These are phyloP conservation scores for Mimas tiliae DNA, from an alignment of 2,888 invertebrate genomes.

Conservation along the genomic window DNA sequence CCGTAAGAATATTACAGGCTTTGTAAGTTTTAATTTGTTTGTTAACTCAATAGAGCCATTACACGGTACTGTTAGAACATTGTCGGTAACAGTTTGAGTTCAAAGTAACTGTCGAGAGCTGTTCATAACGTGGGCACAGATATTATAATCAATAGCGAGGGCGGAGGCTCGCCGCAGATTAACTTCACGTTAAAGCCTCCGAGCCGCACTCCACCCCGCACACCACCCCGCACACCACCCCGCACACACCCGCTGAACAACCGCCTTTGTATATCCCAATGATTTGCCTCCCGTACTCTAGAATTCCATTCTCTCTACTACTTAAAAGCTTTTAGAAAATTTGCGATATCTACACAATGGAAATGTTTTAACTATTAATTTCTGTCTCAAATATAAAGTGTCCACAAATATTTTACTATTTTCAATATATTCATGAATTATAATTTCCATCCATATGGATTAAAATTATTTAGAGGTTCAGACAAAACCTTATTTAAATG, in stretches of 20 bases:
- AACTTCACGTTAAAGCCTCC: neutral
- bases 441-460: too few species aligned
- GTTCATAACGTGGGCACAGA: conserved; percentile 18
- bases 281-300: neutral
- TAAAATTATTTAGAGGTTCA: too few species aligned
- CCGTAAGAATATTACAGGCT: too few species aligned
- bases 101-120: conserved; percentile 7
- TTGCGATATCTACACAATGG: neutral
- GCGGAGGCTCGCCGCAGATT: conserved; percentile 22
- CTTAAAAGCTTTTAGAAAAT: neutral
- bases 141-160: conserved; percentile 21
- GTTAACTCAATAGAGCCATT: too few species aligned
- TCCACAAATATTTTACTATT: too few species aligned
- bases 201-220: neutral
- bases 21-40: too few species aligned
- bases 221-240: neutral
- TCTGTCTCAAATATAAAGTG: too few species aligned
- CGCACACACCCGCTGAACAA: neutral
- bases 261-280: conserved; percentile 9
- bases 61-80: too few species aligned
- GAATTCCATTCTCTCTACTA: neutral
- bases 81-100: neutral
- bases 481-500: too few species aligned
- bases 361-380: neutral
- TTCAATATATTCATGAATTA: too few species aligned